Percentiles rank a stretch among this genome's conserved stretches.
Evolutionary conservation across 1,140 invertebrate genomes (phyloP).

Genomic region (Odontomachus brunneus): DNA sequence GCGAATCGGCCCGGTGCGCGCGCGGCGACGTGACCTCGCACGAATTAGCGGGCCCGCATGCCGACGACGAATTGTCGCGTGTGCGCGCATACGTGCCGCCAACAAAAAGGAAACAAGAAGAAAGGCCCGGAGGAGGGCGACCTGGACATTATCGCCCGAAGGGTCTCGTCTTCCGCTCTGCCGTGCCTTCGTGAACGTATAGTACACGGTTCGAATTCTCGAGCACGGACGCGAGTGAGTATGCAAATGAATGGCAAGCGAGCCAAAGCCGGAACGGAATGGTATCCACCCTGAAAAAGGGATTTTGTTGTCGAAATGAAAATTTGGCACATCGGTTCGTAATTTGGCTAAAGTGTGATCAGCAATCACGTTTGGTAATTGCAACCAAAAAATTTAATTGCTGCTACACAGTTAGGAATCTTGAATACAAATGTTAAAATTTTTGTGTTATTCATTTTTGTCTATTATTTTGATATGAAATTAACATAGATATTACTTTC

Average conservation of each 20-base stretch:
- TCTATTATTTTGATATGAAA: no score
- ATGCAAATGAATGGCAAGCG: conserved; percentile 77
- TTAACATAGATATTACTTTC: no score
- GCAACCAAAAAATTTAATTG: no score
- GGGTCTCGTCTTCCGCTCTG: conserved; percentile 76
- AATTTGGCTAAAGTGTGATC: no score
- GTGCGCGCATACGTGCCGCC: conserved; percentile 45
- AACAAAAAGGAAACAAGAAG: conserved; percentile 63
- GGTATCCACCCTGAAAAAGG: no score
- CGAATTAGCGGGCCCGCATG: conserved; percentile 78
- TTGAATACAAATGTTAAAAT: no score
- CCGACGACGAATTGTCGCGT: conserved; percentile 64
- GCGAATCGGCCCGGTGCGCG: conserved; percentile 9
- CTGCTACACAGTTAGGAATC: no score
- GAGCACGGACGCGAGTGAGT: conserved; percentile 71
- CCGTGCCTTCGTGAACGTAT: conserved; percentile 64
- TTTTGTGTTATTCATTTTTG: no score
- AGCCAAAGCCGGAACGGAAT: conserved; percentile 37
- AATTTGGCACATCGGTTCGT: no score
- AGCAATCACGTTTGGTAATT: no score
- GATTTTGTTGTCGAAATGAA: no score
- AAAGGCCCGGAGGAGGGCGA: conserved; percentile 16
- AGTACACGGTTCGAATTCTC: conserved; percentile 75
- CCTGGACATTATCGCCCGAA: conserved; percentile 64
- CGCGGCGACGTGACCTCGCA: conserved; percentile 80